Conservation (phyloP, 2,113 vertebrate genomes). For the Gavia stellata region DNA sequence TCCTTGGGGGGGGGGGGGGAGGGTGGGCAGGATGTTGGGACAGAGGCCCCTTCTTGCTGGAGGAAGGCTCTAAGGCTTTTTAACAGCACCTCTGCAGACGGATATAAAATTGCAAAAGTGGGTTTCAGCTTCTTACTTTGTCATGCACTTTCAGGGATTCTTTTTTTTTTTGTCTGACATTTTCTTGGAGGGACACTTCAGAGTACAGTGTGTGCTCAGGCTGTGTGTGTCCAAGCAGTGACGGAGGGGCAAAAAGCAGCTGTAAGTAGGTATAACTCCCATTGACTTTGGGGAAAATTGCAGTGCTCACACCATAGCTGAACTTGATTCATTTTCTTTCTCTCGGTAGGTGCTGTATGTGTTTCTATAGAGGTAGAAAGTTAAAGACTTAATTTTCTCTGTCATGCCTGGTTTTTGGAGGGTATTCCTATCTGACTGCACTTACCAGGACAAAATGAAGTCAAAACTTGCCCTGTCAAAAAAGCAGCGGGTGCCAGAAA, state of each 20-base stretch:
- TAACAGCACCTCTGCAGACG: neutral
- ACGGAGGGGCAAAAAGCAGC: neutral
- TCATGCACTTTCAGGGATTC: neutral
- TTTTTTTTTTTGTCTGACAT: neutral
- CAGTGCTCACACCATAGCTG: neutral
- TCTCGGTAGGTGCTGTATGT: neutral
- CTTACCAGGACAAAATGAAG: neutral
- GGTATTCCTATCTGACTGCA: neutral
- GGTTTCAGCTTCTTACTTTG: neutral
- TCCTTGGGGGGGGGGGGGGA: too few species aligned
- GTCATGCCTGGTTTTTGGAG: neutral
- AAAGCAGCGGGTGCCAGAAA: neutral
- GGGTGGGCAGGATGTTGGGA: neutral
- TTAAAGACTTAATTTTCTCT: constrained; percentile 4
- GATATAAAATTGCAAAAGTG: neutral
- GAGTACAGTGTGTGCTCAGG: neutral
- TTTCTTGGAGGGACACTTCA: neutral
- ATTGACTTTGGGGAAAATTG: neutral
- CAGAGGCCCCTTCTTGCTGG: neutral
- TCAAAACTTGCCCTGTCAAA: constrained; percentile 17
- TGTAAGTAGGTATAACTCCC: neutral
- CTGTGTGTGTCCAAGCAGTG: neutral
- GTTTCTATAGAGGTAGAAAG: neutral
- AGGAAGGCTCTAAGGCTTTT: neutral
- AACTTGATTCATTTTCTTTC: neutral